Evolutionary conservation across 2,113 vertebrate genomes (phyloP).

Genomic region (Cariama cristata): DNA sequence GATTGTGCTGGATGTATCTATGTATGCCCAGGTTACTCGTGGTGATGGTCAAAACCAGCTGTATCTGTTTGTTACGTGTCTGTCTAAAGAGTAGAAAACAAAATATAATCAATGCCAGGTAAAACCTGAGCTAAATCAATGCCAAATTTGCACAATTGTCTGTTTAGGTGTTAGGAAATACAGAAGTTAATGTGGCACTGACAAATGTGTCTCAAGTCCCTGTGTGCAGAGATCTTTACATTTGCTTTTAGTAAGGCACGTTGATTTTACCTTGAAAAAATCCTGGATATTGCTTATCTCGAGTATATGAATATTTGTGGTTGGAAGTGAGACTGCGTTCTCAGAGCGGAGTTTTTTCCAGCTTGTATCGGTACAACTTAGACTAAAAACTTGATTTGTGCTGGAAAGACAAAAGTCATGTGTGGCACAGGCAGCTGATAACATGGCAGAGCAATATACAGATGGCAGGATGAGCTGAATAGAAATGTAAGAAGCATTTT

Average conservation of each 20-base stretch:
- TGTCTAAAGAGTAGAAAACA: background rate
- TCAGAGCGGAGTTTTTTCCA: background rate
- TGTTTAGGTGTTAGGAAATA: constrained; percentile 4
- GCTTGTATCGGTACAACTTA: background rate
- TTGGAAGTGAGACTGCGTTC: background rate
- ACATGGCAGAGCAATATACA: background rate
- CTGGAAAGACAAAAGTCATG: background rate
- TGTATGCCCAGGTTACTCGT: background rate
- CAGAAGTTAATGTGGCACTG: background rate
- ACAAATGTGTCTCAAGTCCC: background rate
- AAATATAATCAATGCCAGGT: background rate
- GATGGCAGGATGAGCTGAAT: background rate
- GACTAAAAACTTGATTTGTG: background rate
- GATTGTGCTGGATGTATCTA: background rate
- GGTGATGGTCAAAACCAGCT: background rate
- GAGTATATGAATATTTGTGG: background rate
- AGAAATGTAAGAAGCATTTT: background rate
- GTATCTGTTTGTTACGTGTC: background rate
- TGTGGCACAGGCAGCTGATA: background rate
- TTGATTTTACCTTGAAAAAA: background rate
- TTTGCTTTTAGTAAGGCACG: background rate
- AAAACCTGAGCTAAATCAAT: background rate
- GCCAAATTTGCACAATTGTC: background rate
- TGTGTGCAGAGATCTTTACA: background rate
- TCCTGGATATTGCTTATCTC: background rate